Base-by-base conservation (phyloP, 1,140 invertebrate genomes). In the Drosophila subpulchrella region DNA sequence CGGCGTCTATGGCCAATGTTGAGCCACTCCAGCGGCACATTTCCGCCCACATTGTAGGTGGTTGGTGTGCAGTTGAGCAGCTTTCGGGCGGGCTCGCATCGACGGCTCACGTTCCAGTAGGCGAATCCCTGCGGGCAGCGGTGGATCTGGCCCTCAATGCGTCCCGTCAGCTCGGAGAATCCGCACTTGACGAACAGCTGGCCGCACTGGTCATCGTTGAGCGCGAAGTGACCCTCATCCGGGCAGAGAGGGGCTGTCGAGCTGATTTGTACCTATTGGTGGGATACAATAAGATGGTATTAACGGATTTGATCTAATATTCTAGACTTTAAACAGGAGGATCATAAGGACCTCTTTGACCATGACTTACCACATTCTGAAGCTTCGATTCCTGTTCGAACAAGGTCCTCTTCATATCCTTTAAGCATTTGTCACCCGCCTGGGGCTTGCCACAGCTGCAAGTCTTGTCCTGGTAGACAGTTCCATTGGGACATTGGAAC, bases 51-150 rank as follows among this genome's bases (percentile, higher is more conserved):
- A 70, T 91, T 90, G 67, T 84, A 84, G 17, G 62, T 75, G 42
- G 75, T 53, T 4, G 78, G 63, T 1, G 38, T 71, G 72, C 91
- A 92, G 57, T 74, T 88, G 42, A 53, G 48, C 17, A 92, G 63
- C 42, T 92, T 92, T 38, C 58, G 72, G 10, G 76, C 53, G 3
- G 81, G 88, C 92, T 97, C 96, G 79, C 97, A 97, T 81, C 95
- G 94, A 90, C 95, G 94, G 63, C 96, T 97, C 1, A 96, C 94
- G 39, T 95, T 94, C 95, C 96, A 97, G 81, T 95, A 97, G 0
- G 95, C 93, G 77, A 95, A 97, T 8, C 95, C 94, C 88, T 95
- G 92, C 0, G 97, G 96, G 93, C 97, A 97, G 82, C 95, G 95
- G 90, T 95, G 95, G 8, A 97, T 92, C 62, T 95, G 95, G 8